Evolutionary conservation across 1,140 invertebrate genomes (phyloP), one percentile per base, ranked within the genome.

Genomic region (Leptinotarsa lineolata): DNA sequence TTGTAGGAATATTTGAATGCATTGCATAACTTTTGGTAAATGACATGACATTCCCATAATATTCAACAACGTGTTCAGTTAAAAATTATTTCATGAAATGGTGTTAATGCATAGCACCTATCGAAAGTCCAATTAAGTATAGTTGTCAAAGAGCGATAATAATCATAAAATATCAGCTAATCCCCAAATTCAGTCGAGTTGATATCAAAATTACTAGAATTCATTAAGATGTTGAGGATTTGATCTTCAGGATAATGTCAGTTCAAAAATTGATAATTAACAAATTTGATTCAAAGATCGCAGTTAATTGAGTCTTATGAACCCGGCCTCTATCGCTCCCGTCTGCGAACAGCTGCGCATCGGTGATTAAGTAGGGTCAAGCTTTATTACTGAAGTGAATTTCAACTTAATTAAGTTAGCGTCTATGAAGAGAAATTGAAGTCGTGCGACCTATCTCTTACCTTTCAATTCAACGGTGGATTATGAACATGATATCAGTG

Each of bases 211-310:
- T 54, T 54, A 12, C 48, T 18, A 54, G n/a, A 54, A n/a, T 54
- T 54, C 15, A 54, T 15, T 54, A 3, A 54, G 15, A 13, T 54
- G 48, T 54, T 54, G n/a, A n/a, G 13, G 48, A 54, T 54, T 54
- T 18, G 48, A 54, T 54, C 15, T 54, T 54, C 13, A n/a, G 48
- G 48, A n/a, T 54, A 54, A n/a, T 18, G 48, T 54, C 48, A 54
- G n/a, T 54, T 54, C 16, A 54, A 54, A 18, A 54, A 54, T 54
- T 54, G 48, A 54, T 54, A 54, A 54, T 54, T 54, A 54, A n/a
- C 48, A 54, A 54, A 54, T 54, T 54, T 18, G 48, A n/a, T 54
- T 18, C n/a, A 54, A 54, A 54, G 48, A n/a, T 54, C 48, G 30
- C 30, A 54, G 48, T 54, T 18, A 54, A 54, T 54, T 54, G 13